phyloP scores from a whole-genome alignment of 2,113 vertebrate genomes.

The Chaetodon auriga region DNA sequence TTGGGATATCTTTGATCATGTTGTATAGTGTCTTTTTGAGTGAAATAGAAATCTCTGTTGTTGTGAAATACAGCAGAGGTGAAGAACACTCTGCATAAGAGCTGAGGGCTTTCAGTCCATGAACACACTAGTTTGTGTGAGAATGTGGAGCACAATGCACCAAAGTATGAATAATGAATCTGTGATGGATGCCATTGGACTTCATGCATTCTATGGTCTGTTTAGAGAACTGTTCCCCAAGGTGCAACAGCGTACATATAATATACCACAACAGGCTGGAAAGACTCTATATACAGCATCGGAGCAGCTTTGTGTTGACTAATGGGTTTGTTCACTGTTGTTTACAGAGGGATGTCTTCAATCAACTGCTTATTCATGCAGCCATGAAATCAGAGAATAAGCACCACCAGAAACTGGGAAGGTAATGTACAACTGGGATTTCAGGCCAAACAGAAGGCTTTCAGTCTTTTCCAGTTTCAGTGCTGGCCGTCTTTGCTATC shows the following conservation, averaged over 20 bases:
- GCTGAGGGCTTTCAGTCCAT: conserved; percentile 17
- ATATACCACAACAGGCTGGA: conserved; percentile 8
- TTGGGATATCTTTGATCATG: conserved; percentile 25
- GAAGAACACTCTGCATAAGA: conserved; percentile 23
- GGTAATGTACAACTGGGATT: conserved; percentile 78
- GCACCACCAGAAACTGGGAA: conserved; percentile 87
- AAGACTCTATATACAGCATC: neutral
- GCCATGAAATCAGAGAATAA: conserved; percentile 89
- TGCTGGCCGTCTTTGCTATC: neutral
- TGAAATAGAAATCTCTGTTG: conserved; percentile 30
- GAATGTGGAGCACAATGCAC: conserved; percentile 29
- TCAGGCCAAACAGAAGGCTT: neutral
- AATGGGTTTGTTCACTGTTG: conserved; percentile 45
- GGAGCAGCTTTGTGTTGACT: conserved; percentile 33
- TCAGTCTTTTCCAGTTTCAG: neutral
- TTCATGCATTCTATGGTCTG: conserved; percentile 29
- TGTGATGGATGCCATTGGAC: conserved; percentile 65
- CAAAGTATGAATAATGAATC: conserved; percentile 74
- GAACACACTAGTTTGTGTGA: conserved; percentile 17
- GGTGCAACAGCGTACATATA: conserved; percentile 25
- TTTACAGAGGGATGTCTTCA: conserved; percentile 94
- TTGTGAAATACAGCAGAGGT: conserved; percentile 42
- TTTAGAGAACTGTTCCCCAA: conserved; percentile 11
- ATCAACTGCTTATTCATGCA: conserved; percentile 90
- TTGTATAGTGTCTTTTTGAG: conserved; percentile 6